Evolutionary conservation across 2,113 vertebrate genomes (phyloP).

Genomic region (Ivindomyrus marchei): DNA sequence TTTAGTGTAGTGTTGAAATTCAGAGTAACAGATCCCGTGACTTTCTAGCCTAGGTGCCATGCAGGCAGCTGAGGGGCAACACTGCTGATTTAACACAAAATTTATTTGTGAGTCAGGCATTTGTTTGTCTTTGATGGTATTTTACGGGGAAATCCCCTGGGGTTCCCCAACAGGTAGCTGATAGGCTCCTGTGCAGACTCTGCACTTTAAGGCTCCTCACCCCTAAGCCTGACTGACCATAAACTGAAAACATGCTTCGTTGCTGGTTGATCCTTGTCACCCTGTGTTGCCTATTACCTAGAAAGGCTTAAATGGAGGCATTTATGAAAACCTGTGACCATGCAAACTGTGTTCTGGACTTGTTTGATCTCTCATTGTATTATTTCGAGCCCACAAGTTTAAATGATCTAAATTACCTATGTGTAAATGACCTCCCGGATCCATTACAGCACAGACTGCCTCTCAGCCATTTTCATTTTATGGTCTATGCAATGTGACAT

Average conservation of each 20-base stretch:
- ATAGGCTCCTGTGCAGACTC: conserved; percentile 13
- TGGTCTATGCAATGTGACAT: neutral
- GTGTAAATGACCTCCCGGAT: neutral
- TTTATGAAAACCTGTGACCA: conserved; percentile 30
- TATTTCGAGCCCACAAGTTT: conserved; percentile 23
- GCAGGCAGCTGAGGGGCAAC: neutral
- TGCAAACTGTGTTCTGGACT: conserved; percentile 20
- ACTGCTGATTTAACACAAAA: neutral
- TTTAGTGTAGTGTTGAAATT: neutral
- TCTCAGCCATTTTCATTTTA: neutral
- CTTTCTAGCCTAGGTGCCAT: neutral
- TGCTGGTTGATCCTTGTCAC: conserved; percentile 17
- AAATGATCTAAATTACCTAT: neutral
- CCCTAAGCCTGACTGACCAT: conserved; percentile 32
- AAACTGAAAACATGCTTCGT: conserved; percentile 22
- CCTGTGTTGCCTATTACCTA: conserved; percentile 42
- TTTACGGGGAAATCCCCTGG: conserved; percentile 32
- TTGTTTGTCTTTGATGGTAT: conserved; percentile 4
- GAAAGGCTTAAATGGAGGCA: conserved; percentile 30
- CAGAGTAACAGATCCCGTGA: neutral
- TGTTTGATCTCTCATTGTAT: conserved; percentile 38
- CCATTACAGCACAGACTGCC: neutral
- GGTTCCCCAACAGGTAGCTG: conserved; percentile 27
- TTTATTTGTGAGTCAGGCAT: neutral
- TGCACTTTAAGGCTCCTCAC: conserved; percentile 22